These are phyloP conservation scores for Edolisoma coerulescens DNA, from an alignment of 2,113 vertebrate species.

Conservation along the genomic window DNA sequence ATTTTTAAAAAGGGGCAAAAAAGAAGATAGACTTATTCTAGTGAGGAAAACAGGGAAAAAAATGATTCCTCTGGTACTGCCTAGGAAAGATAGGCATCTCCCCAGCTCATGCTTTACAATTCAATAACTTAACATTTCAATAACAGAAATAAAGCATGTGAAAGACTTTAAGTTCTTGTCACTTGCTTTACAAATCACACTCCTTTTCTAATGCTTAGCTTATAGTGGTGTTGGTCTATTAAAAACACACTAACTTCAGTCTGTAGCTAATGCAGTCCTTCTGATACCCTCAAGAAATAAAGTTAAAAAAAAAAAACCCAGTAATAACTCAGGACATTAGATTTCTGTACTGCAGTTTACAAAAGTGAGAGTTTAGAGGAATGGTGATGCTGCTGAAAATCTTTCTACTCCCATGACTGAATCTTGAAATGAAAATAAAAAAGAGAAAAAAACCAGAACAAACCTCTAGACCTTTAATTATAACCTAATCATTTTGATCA, in stretches of 20 bases:
- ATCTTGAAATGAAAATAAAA: neutral
- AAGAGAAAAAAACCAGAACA: neutral
- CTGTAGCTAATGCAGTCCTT: neutral
- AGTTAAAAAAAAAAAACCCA: neutral
- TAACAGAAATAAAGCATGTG: neutral
- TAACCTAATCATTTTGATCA: conserved; percentile 39
- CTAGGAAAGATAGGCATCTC: neutral
- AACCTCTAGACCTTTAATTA: neutral
- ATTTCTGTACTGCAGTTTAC: neutral
- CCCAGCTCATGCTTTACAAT: neutral
- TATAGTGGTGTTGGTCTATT: neutral
- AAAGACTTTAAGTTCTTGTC: conserved; percentile 6
- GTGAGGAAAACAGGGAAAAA: neutral
- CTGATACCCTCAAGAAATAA: neutral
- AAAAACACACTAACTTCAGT: neutral
- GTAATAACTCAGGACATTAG: neutral
- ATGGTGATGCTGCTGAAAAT: neutral
- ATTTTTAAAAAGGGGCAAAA: neutral
- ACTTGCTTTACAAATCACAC: neutral
- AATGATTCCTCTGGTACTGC: neutral
- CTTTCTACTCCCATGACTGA: neutral
- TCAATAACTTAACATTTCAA: neutral
- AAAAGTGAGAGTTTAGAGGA: neutral
- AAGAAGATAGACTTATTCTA: neutral
- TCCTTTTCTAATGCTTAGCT: neutral